Conservation (phyloP, 2,888 invertebrate genomes). For the Branchellion lobata region DNA sequence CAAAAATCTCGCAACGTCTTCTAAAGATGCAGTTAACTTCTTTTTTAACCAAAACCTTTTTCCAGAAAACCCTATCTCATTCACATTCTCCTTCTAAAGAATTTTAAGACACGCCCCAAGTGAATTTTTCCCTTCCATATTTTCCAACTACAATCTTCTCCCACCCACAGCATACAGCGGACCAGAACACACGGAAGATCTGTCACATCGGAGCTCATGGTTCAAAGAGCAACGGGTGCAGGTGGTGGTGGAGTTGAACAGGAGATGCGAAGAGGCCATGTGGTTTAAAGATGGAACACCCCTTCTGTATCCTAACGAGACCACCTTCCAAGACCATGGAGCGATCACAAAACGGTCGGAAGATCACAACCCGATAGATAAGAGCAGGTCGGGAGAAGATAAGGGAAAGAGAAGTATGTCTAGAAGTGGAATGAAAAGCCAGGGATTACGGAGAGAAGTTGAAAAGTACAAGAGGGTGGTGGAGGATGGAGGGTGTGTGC, state of each 20-base stretch:
- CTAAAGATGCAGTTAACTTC: too few relatives aligned
- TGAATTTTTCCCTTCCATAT: background rate
- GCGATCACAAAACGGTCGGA: too few relatives aligned
- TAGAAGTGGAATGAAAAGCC: too few relatives aligned
- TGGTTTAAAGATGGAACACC: constrained; percentile 30
- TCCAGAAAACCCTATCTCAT: too few relatives aligned
- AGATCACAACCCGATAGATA: background rate
- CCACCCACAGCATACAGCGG: background rate
- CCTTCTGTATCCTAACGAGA: too few relatives aligned
- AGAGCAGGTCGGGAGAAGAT: background rate
- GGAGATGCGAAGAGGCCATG: background rate
- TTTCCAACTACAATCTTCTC: too few relatives aligned
- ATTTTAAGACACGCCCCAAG: too few relatives aligned
- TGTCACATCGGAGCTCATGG: background rate
- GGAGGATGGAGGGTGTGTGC: background rate
- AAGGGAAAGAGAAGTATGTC: background rate
- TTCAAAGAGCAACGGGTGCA: constrained; percentile 13
- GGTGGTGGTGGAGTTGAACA: background rate
- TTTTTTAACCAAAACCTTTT: too few relatives aligned
- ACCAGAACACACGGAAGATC: background rate
- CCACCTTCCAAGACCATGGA: too few relatives aligned
- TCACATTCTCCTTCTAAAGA: too few relatives aligned
- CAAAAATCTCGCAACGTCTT: too few relatives aligned
- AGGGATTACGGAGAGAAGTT: too few relatives aligned
- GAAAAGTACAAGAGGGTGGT: background rate